phyloP scores from a whole-genome alignment of 1,140 invertebrate genomes.

The Lucilia cuprina region DNA sequence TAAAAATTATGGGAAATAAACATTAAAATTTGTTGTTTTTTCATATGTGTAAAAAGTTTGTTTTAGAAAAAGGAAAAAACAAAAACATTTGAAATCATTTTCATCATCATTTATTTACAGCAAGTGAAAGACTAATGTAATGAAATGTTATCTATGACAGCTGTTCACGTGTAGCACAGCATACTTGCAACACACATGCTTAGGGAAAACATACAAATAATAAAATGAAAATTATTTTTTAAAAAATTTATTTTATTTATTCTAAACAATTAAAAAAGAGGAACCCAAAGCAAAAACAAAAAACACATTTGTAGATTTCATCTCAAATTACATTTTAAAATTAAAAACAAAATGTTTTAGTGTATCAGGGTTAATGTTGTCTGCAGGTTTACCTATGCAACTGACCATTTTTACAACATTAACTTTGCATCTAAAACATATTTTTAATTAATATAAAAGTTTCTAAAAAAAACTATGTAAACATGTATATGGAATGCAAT shows the following conservation, averaged over 20 bases:
- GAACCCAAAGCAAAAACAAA: background rate
- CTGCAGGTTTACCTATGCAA: too few species aligned
- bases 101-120: conserved; percentile 17
- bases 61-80: too few species aligned
- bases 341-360: background rate
- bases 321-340: conserved; percentile 8
- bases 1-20: background rate
- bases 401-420: too few species aligned
- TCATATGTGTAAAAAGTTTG: background rate
- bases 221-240: background rate
- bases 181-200: background rate
- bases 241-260: background rate
- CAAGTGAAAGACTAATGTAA: background rate
- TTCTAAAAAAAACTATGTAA: too few species aligned
- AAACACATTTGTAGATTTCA: background rate
- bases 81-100: background rate
- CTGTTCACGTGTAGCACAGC: background rate
- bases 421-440: too few species aligned
- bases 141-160: conserved; percentile 17
- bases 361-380: too few species aligned
- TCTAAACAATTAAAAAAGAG: background rate
- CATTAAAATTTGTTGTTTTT: background rate
- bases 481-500: too few species aligned
- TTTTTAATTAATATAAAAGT: background rate
- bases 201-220: background rate